A percentile compares a stretch with the other conserved stretches of the same genome.
Conservation (phyloP, 1,140 invertebrate genomes). For the Meloidogyne chitwoodi region DNA sequence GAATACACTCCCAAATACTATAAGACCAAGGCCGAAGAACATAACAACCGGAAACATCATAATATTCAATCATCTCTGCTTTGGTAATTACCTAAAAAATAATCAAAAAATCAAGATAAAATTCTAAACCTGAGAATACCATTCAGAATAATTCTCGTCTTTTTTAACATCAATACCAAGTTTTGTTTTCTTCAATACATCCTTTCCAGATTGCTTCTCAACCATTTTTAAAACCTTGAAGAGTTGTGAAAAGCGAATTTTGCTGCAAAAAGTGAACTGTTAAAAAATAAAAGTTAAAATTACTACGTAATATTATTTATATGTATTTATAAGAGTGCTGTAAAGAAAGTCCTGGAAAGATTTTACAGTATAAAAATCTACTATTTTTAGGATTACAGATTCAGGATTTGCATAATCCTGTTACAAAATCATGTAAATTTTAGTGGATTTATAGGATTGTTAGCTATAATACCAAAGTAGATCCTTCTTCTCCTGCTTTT, state of each 20-base stretch:
- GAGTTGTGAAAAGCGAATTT: not conserved
- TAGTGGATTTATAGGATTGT: no score
- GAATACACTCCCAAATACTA: slow-evolving; percentile 89
- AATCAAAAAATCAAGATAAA: not conserved
- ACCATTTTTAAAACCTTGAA: not conserved
- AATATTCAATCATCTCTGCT: slow-evolving; percentile 97
- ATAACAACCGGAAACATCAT: slow-evolving; percentile 97
- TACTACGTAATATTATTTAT: no score
- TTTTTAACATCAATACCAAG: slow-evolving; percentile 88
- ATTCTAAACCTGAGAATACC: slow-evolving; percentile 81
- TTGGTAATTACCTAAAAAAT: slow-evolving; percentile 78
- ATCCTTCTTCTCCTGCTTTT: no score
- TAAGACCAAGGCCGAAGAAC: slow-evolving; percentile 93
- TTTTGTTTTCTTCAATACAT: slow-evolving; percentile 75
- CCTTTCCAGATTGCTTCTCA: slow-evolving; percentile 37
- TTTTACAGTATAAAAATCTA: no score
- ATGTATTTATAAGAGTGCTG: no score
- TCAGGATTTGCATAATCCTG: no score
- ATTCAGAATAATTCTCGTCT: slow-evolving; percentile 86
- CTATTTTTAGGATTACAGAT: no score
- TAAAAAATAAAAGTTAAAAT: no score
- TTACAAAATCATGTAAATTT: no score
- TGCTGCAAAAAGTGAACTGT: no score
- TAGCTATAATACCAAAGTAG: no score
- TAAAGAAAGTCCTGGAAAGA: no score